Evolutionary conservation across 2,797 vertebrate species (phyloP).

Genomic region (Sebastes aleutianus): DNA sequence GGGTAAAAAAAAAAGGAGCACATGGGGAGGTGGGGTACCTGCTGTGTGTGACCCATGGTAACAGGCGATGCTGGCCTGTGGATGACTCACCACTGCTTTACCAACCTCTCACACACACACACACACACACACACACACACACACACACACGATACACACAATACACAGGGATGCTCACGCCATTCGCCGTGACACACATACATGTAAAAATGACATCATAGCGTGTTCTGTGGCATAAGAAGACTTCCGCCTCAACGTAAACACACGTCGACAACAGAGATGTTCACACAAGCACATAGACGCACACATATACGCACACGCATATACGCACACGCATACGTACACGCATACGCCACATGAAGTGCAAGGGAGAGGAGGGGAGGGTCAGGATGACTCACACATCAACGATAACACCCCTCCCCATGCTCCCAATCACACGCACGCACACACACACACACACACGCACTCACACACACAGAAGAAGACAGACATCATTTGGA

Average conservation of each 20-base stretch:
- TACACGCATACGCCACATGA: conserved; percentile 27
- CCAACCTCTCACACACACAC: conserved; percentile 43
- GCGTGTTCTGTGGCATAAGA: background rate
- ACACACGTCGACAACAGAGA: background rate
- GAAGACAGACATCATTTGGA: conserved; percentile 67
- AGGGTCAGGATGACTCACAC: conserved; percentile 77
- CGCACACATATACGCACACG: background rate
- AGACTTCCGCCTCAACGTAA: conserved; percentile 4
- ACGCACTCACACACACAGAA: conserved; percentile 7
- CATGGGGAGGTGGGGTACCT: conserved; percentile 70
- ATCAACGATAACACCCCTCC: conserved; percentile 69
- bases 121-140: conserved; percentile 31
- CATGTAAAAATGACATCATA: conserved; percentile 5
- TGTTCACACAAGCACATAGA: background rate
- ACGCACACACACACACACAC: conserved; percentile 12
- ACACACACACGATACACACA: background rate
- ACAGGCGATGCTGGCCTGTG: conserved; percentile 63
- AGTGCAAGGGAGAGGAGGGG: conserved; percentile 48
- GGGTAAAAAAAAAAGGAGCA: conserved; percentile 28
- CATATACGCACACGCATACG: background rate
- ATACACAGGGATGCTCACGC: conserved; percentile 18
- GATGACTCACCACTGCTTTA: conserved; percentile 79
- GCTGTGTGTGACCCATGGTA: conserved; percentile 77
- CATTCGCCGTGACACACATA: conserved; percentile 1
- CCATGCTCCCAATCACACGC: conserved; percentile 32